Percentiles rank a stretch among this genome's conserved stretches.
These are phyloP conservation scores for Teleiodes luculella DNA, from an alignment of 2,888 invertebrate species.

Conservation along the genomic window DNA sequence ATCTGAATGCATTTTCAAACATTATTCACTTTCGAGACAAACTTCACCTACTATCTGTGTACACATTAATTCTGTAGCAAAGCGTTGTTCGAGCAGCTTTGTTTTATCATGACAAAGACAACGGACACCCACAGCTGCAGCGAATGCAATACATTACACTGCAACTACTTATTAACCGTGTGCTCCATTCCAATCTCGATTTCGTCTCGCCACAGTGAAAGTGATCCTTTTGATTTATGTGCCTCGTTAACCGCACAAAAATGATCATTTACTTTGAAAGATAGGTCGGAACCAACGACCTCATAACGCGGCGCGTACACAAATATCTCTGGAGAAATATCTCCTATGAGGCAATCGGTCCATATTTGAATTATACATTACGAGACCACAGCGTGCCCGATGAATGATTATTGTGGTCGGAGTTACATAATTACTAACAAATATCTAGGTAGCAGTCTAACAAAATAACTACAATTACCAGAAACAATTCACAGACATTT, in stretches of 20 bases:
- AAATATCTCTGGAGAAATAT: conserved; percentile 18
- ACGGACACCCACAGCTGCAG: conserved; percentile 6
- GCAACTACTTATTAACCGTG: conserved; percentile 15
- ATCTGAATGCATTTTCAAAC: not conserved
- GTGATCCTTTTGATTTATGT: conserved; percentile 50
- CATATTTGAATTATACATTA: conserved; percentile 16
- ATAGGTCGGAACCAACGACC: conserved; percentile 36
- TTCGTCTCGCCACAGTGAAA: conserved; percentile 45
- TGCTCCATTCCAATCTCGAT: conserved; percentile 31
- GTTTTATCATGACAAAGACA: conserved; percentile 4
- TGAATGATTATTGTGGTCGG: conserved; percentile 17
- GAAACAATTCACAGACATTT: not conserved
- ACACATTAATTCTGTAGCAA: not conserved
- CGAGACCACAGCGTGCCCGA: conserved; percentile 8
- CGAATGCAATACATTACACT: conserved; percentile 10
- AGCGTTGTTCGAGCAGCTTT: not conserved
- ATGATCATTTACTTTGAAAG: conserved; percentile 39
- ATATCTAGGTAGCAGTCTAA: not conserved
- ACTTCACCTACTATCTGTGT: not conserved
- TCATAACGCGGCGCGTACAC: conserved; percentile 13
- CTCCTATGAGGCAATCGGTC: conserved; percentile 22
- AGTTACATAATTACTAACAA: conserved; percentile 13
- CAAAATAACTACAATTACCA: not conserved
- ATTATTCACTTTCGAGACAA: conserved; percentile 1
- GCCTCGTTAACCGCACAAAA: conserved; percentile 36